phyloP scores from a whole-genome alignment of 1,140 invertebrate species.

The Amphibalanus amphitrite region DNA sequence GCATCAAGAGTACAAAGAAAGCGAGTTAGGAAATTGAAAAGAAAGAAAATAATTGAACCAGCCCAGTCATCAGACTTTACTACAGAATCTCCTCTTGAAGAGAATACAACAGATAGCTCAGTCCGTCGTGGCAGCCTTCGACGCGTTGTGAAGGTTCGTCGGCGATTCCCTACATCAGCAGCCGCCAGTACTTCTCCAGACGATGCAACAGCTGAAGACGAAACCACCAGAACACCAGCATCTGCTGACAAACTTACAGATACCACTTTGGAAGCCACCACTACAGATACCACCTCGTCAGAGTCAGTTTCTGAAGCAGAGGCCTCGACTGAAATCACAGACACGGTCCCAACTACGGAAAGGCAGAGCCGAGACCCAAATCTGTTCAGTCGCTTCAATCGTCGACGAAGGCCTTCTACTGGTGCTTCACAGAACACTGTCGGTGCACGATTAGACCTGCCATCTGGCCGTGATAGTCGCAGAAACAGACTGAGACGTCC shows the following conservation, averaged over 20 bases:
- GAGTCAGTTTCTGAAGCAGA: too few relatives aligned
- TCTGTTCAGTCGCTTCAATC: too few relatives aligned
- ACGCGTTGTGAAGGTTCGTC: background rate
- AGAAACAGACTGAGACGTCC: too few relatives aligned
- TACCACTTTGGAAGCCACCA: too few relatives aligned
- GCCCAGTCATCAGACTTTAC: background rate
- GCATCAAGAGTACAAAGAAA: background rate
- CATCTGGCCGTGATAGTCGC: too few relatives aligned
- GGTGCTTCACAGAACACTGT: too few relatives aligned
- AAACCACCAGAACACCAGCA: background rate
- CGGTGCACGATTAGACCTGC: too few relatives aligned
- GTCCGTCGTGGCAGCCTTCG: background rate
- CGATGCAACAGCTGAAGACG: background rate
- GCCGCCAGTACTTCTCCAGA: background rate
- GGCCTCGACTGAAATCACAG: too few relatives aligned
- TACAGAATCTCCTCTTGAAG: background rate
- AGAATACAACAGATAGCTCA: background rate
- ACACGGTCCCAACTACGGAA: too few relatives aligned
- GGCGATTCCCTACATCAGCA: background rate
- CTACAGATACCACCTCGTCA: too few relatives aligned
- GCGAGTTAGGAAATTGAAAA: background rate
- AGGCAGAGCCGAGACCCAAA: too few relatives aligned
- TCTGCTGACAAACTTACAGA: background rate
- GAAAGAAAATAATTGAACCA: background rate
- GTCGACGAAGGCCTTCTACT: too few relatives aligned